Evolutionary conservation across 2,113 vertebrate species (phyloP).

Genomic region (Poeciliopsis turrubarensis): DNA sequence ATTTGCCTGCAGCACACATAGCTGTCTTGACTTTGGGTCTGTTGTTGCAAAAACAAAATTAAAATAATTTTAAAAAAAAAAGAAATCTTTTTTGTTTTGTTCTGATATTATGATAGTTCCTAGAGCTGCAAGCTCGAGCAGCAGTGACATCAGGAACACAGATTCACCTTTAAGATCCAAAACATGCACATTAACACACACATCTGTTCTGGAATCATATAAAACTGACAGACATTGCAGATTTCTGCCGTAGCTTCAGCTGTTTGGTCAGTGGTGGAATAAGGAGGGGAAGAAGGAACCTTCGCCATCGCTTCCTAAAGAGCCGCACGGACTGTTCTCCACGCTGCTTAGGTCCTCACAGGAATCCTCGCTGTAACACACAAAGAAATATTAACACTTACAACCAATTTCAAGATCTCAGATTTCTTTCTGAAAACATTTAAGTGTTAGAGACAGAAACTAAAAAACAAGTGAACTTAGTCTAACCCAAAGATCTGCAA

Average conservation of each 20-base stretch:
- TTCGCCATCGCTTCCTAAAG: constrained; percentile 84
- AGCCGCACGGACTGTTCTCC: constrained; percentile 89
- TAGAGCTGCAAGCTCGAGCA: not conserved
- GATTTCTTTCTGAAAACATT: too few relatives aligned
- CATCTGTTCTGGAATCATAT: constrained; percentile 17
- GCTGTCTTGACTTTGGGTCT: not conserved
- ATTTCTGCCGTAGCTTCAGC: not conserved
- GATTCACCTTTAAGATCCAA: not conserved
- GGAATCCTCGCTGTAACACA: constrained; percentile 87
- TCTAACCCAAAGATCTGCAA: too few relatives aligned
- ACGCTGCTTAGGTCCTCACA: constrained; percentile 91
- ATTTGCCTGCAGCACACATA: not conserved
- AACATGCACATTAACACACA: constrained; percentile 28
- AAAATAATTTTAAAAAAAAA: too few relatives aligned
- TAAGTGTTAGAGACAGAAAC: too few relatives aligned
- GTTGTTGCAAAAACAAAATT: not conserved
- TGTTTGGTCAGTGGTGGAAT: constrained; percentile 62
- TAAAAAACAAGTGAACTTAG: too few relatives aligned
- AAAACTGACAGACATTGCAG: constrained; percentile 14
- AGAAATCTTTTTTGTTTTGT: too few relatives aligned
- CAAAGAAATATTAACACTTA: constrained; percentile 7
- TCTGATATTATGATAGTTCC: not conserved
- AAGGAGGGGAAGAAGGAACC: constrained; percentile 87
- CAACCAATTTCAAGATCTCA: too few relatives aligned
- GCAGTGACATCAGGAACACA: not conserved